Conservation (phyloP, 2,113 vertebrate species). For the Sander lucioperca region DNA sequence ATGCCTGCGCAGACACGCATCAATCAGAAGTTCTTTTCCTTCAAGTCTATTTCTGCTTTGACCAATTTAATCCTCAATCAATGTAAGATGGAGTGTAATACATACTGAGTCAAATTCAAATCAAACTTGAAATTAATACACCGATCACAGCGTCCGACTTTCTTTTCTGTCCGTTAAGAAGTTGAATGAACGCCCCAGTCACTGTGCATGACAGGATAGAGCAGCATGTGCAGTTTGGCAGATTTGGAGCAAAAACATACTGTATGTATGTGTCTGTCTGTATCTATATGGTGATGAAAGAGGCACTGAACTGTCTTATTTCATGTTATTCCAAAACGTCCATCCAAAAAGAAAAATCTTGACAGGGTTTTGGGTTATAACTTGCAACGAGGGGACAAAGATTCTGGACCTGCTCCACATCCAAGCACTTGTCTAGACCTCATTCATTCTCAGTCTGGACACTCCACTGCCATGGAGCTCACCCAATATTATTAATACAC, state of each 20-base stretch:
- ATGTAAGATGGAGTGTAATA: constrained; percentile 30
- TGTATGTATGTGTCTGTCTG: not conserved
- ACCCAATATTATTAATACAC: constrained; percentile 55
- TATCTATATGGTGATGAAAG: not conserved
- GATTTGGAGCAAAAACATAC: constrained; percentile 25
- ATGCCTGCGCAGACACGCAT: constrained; percentile 35
- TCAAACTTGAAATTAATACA: constrained; percentile 43
- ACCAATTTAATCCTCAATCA: constrained; percentile 57
- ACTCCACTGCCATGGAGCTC: constrained; percentile 37
- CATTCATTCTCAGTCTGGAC: constrained; percentile 36
- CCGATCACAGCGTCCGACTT: constrained; percentile 35
- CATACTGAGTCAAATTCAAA: constrained; percentile 45
- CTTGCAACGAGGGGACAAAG: not conserved
- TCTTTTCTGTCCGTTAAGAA: constrained; percentile 29
- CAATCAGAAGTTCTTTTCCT: constrained; percentile 64
- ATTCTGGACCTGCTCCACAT: constrained; percentile 34
- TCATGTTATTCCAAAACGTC: not conserved
- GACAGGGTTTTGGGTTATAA: not conserved
- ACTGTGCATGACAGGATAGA: not conserved
- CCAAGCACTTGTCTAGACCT: constrained; percentile 22
- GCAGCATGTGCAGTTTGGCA: constrained; percentile 13
- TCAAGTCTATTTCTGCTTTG: constrained; percentile 58
- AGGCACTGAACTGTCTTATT: not conserved
- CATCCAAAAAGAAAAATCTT: not conserved
- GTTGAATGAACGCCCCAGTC: constrained; percentile 17